Evolutionary conservation across 2,888 invertebrate species (phyloP).

Genomic region (Harpagoxenus sublaevis): DNA sequence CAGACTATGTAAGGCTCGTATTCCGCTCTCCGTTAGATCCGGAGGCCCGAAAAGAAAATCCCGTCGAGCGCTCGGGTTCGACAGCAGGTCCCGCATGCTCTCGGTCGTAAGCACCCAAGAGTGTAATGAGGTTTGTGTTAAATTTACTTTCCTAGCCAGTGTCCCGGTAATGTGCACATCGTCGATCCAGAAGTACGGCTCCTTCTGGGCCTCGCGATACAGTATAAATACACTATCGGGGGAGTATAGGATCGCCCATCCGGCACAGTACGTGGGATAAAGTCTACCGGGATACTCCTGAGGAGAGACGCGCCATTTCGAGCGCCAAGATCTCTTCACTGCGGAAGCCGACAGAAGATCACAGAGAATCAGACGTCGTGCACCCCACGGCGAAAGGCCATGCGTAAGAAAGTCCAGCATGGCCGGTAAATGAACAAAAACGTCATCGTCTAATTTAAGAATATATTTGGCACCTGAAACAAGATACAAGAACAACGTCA

Average conservation of each 20-base stretch:
- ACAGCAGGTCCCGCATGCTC: conserved; percentile 80
- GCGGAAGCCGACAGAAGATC: conserved; percentile 86
- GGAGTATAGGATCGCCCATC: conserved; percentile 91
- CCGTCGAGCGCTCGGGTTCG: conserved; percentile 77
- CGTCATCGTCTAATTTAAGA: conserved; percentile 87
- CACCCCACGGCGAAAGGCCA: conserved; percentile 89
- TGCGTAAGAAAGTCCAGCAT: conserved; percentile 86
- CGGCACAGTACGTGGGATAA: conserved; percentile 93
- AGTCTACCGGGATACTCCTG: conserved; percentile 89
- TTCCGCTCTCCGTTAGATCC: conserved; percentile 86
- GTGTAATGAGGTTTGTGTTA: conserved; percentile 88
- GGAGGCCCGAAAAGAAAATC: conserved; percentile 88
- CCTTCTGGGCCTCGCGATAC: conserved; percentile 88
- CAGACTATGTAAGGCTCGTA: conserved; percentile 87
- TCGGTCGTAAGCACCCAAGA: conserved; percentile 85
- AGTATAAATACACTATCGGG: conserved; percentile 88
- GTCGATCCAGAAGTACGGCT: conserved; percentile 94
- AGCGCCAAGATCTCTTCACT: conserved; percentile 89
- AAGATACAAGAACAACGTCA: conserved; percentile 2
- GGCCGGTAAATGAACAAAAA: conserved; percentile 86
- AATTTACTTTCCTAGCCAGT: conserved; percentile 87
- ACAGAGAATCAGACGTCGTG: conserved; percentile 89
- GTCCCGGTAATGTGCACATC: conserved; percentile 93
- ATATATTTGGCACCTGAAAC: conserved; percentile 85
- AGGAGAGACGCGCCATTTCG: conserved; percentile 92